Conservation (phyloP, 1,140 invertebrate genomes). For the Lerema accius region DNA sequence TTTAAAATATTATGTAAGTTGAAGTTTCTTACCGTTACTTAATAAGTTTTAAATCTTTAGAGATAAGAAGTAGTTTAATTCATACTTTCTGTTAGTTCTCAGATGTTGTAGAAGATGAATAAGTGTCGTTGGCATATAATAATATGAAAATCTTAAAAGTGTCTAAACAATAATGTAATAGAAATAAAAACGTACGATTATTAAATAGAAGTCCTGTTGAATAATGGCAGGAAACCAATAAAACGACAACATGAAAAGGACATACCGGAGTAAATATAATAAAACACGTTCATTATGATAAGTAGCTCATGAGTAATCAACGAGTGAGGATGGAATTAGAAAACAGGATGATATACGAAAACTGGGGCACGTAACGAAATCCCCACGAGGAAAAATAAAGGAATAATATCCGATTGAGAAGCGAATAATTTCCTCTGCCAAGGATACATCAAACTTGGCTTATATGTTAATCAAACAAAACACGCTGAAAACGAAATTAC, state of each 20-base stretch:
- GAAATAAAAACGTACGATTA: too few species aligned
- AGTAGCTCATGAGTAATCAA: conserved; percentile 31
- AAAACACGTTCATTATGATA: conserved; percentile 26
- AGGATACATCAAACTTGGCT: conserved; percentile 42
- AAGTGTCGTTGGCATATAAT: too few species aligned
- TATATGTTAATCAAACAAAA: conserved; percentile 56
- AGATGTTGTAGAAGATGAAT: too few species aligned
- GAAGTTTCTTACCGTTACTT: background rate
- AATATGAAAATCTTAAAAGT: too few species aligned
- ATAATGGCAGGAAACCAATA: conserved; percentile 3
- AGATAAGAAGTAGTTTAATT: too few species aligned
- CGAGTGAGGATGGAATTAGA: conserved; percentile 16
- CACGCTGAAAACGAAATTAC: conserved; percentile 51
- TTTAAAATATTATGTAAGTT: background rate
- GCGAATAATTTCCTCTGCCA: conserved; percentile 16
- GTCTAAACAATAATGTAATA: too few species aligned
- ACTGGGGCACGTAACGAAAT: conserved; percentile 16
- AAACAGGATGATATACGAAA: conserved; percentile 15
- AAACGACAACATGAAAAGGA: conserved; percentile 10
- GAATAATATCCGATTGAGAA: conserved; percentile 30
- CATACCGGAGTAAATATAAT: conserved; percentile 16
- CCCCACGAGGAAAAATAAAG: conserved; percentile 20
- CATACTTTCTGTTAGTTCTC: too few species aligned
- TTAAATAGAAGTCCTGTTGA: background rate
- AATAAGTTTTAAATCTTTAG: background rate